Evolutionary conservation across 2,888 invertebrate genomes (phyloP).

Genomic region (Orthosia gracilis): DNA sequence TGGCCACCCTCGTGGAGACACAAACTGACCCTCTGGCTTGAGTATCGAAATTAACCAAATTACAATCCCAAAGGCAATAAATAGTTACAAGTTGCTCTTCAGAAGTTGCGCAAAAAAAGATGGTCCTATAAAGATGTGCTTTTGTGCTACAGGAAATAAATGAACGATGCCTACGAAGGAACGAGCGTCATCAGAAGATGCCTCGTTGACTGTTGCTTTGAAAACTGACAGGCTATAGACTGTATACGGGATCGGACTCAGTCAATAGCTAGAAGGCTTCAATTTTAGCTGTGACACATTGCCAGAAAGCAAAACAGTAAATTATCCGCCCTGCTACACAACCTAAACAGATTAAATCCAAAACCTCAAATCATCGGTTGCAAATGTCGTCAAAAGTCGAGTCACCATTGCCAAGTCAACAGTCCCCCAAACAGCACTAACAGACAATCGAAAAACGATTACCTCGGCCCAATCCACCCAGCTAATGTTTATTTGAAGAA

Average conservation of each 20-base stretch:
- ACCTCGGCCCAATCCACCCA: slow-evolving; percentile 73
- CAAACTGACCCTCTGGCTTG: slow-evolving; percentile 61
- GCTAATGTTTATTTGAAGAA: slow-evolving; percentile 85
- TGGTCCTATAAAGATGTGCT: too few species aligned
- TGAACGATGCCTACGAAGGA: too few species aligned
- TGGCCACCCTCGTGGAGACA: slow-evolving; percentile 69
- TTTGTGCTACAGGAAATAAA: not conserved
- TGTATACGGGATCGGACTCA: not conserved
- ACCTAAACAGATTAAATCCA: slow-evolving; percentile 40
- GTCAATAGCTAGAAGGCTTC: too few species aligned
- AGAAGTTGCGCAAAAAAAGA: not conserved
- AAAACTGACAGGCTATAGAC: not conserved
- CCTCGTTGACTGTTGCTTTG: not conserved
- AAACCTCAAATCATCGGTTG: slow-evolving; percentile 49
- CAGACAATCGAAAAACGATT: slow-evolving; percentile 85
- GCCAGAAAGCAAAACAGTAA: not conserved
- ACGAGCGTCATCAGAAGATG: not conserved
- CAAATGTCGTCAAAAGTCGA: slow-evolving; percentile 65
- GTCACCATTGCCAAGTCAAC: slow-evolving; percentile 65
- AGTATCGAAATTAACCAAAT: not conserved
- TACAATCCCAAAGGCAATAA: not conserved
- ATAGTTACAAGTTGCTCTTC: not conserved
- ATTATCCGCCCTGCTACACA: not conserved
- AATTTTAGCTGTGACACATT: not conserved
- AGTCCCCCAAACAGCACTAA: slow-evolving; percentile 71